Conservation (phyloP, 1,140 invertebrate species). For the Bombus sibiricus region DNA sequence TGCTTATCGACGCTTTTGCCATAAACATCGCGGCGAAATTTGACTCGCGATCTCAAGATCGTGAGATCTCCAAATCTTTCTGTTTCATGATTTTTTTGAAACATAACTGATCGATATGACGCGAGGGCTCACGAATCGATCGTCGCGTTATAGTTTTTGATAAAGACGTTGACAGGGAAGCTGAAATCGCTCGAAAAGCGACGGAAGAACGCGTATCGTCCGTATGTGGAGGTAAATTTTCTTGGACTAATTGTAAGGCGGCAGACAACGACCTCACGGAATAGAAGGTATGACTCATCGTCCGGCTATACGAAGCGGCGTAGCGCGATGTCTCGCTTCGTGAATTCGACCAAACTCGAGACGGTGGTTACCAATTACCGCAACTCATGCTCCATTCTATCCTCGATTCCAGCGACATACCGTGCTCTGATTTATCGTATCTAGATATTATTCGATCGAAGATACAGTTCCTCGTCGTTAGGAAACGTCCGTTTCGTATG, state of each 20-base stretch:
- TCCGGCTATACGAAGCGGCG: constrained; percentile 16
- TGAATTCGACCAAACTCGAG: constrained; percentile 53
- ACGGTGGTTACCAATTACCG: constrained; percentile 33
- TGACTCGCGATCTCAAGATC: neutral
- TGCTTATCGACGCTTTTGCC: too few species aligned
- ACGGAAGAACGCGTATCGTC: neutral
- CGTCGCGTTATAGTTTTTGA: neutral
- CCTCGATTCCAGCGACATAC: neutral
- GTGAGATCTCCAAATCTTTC: neutral
- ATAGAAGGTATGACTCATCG: constrained; percentile 56
- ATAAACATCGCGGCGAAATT: neutral
- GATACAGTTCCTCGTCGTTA: neutral
- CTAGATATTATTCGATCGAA: too few species aligned
- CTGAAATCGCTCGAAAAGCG: neutral
- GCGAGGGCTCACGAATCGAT: neutral
- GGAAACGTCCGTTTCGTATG: neutral
- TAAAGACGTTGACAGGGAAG: neutral
- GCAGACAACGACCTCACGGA: constrained; percentile 49
- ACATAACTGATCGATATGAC: neutral
- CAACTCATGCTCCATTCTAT: neutral
- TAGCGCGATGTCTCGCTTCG: constrained; percentile 46
- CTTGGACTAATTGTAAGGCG: constrained; percentile 38
- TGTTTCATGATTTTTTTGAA: neutral
- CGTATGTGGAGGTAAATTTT: neutral
- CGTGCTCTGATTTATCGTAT: neutral